A percentile compares a stretch with the other conserved stretches of the same genome.
Conservation (phyloP, 2,888 invertebrate genomes). For the Drosophila mercatorum region DNA sequence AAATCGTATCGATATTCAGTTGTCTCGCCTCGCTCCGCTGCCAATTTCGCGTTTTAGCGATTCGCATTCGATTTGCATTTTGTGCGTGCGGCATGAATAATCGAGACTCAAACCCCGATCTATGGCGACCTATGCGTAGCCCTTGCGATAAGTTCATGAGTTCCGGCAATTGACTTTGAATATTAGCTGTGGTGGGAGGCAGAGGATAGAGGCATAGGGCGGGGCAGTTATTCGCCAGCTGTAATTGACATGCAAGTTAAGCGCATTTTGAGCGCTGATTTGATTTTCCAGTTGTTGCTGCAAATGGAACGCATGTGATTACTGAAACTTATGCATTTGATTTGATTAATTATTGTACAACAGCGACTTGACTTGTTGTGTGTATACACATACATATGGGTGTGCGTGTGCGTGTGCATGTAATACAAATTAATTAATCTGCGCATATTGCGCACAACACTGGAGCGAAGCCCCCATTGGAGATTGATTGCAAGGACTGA, state of each 20-base stretch:
- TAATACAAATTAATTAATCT: constrained; percentile 77
- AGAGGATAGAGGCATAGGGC: background rate
- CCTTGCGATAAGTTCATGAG: constrained; percentile 68
- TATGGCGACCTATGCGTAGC: constrained; percentile 33
- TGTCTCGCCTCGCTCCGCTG: constrained; percentile 11
- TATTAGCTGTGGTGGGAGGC: constrained; percentile 54
- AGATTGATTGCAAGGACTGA: constrained; percentile 63
- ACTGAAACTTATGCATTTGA: constrained; percentile 74
- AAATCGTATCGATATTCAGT: constrained; percentile 40
- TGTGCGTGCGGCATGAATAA: constrained; percentile 68
- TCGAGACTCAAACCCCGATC: constrained; percentile 43
- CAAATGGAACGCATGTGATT: constrained; percentile 70
- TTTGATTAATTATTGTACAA: constrained; percentile 73
- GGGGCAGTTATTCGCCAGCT: constrained; percentile 52
- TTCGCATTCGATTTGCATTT: constrained; percentile 79
- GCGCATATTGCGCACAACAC: constrained; percentile 66
- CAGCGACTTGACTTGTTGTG: constrained; percentile 42
- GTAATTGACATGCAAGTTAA: constrained; percentile 75
- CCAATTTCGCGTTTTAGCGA: constrained; percentile 47
- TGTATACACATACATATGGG: background rate
- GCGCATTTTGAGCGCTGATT: constrained; percentile 72
- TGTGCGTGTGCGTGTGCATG: constrained; percentile 43
- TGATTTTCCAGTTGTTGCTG: constrained; percentile 64
- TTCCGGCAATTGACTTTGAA: constrained; percentile 74
- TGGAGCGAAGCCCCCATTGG: constrained; percentile 32